Base-by-base conservation (phyloP, 2,113 vertebrate genomes). In the Hemicordylus capensis region DNA sequence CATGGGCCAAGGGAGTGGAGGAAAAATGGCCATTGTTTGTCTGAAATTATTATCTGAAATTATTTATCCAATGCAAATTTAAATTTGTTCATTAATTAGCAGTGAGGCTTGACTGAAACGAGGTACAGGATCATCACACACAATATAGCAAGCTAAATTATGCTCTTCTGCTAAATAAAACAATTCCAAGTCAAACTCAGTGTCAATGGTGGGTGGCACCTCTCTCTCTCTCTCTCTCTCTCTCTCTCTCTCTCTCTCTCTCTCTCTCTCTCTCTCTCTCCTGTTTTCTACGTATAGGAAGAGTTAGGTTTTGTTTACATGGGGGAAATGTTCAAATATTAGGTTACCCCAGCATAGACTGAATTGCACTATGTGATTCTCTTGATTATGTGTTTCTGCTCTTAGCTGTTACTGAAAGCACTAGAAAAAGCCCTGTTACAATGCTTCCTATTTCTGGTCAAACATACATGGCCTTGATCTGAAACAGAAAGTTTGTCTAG, bases 401-500 rank as follows among this genome's bases (percentile, higher is more conserved):
- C 15, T 26, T 75, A 31, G 72, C 17, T 75, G 48, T 28, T 19
- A 75, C 28, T n/a, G 72, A 51, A 51, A 51, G 14, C 14, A 17
- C 6, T 17, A 69, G 66, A 39, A 69, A 39, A 28, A 10, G 28
- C 1, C 72, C 4, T 15, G 31, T 20, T 28, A 51, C 72, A n/a
- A n/a, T 51, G 28, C 46, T n/a, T 51, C 51, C 39, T 26, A 51
- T 42, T 78, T 77, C 39, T 6, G 20, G 10, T 85, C 56, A 82
- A 48, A 76, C 24, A 73, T 24, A 75, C 70, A 58, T 70, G 66
- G 26, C 42, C 84, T 87, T 91, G 76, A 54, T 86, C 84, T 87
- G 88, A 80, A 84, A 79, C 58, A 64, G 79, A 84, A 86, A 88
- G 70, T 83, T 81, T 81, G 76, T 85, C 19, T 10, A 91, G 83